Base-by-base conservation (phyloP, 2,888 invertebrate genomes). In the Protula sp. region DNA sequence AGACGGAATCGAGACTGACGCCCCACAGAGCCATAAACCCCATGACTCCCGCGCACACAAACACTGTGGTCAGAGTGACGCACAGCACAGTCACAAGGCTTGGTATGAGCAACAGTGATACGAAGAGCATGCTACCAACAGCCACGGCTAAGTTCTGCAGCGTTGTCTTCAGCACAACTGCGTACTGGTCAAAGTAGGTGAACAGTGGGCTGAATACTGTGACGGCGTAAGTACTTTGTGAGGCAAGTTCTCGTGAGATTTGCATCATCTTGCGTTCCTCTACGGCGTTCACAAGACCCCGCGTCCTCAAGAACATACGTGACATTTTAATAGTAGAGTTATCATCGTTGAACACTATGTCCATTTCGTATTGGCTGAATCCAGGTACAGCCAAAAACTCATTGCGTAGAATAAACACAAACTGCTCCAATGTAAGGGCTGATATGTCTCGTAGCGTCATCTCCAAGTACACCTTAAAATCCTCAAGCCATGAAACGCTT, bases 11-110 rank as follows among this genome's bases (percentile, higher is more conserved):
- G 58, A 95, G 84, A 75, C 92, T 92, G 5, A 95, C 94, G 70
- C 89, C 89, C 95, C 95, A 95, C 29, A 94, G 83, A 0, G 94
- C 90, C 94, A 95, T 95, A 84, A 93, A 95, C 5, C 95, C 95
- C 1, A 93, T 89, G 0, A 95, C 94, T 1, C 95, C 94, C 14
- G 89, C 83, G 81, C 94, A 94, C 68, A 95, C 94, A 9, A 94
- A 94, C 59, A 94, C 88, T 62, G 94, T 93, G 72, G 93, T 92
- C 76, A 94, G 89, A 2, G 94, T 93, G 0, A 95, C 94, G 94
- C 94, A 95, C 3, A 95, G 82, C 0, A 92, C 91, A 81, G 94
- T 94, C 28, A 92, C 83, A 2, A 92, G 86, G 76, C 93, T 93
- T 0, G 95, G 95, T 57, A 95, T 94, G 80, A 95, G 92, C 65